phyloP scores from a whole-genome alignment of 2,888 invertebrate species.

The Tiliacea citrago region DNA sequence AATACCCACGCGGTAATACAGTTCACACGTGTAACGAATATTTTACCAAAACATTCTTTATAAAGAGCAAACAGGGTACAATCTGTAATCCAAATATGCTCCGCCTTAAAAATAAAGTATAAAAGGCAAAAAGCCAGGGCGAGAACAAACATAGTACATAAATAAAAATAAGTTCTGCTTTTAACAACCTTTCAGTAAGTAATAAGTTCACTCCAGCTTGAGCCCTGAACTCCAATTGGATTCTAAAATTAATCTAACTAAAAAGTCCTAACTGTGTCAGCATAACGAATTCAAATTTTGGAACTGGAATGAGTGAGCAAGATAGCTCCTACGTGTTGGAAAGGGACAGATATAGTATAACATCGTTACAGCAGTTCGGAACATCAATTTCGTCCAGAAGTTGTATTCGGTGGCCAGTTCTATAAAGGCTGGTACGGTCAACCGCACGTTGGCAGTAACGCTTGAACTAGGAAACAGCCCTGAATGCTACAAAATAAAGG shows the following conservation, averaged over 20 bases:
- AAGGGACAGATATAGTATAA: conserved; percentile 51
- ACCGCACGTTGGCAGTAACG: neutral
- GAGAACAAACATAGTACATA: neutral
- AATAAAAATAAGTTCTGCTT: neutral
- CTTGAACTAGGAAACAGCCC: neutral
- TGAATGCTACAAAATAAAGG: neutral
- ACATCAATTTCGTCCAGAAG: conserved; percentile 60
- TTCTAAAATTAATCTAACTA: conserved; percentile 39
- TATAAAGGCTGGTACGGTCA: conserved; percentile 40
- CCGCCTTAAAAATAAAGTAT: neutral
- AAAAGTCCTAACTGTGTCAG: conserved; percentile 28
- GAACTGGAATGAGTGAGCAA: conserved; percentile 33
- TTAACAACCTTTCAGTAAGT: neutral
- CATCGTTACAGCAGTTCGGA: conserved; percentile 61
- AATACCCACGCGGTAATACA: neutral
- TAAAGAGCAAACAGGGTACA: neutral
- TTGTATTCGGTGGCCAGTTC: conserved; percentile 52
- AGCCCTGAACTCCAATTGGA: conserved; percentile 13
- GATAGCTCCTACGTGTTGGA: conserved; percentile 32
- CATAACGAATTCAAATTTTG: conserved; percentile 40
- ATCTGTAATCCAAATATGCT: neutral
- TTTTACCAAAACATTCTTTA: neutral
- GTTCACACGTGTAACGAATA: conserved; percentile 8
- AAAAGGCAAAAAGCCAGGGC: neutral
- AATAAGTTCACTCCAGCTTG: neutral